Conservation (phyloP, 2,113 vertebrate genomes). For the Amblyopsis rosae region DNA sequence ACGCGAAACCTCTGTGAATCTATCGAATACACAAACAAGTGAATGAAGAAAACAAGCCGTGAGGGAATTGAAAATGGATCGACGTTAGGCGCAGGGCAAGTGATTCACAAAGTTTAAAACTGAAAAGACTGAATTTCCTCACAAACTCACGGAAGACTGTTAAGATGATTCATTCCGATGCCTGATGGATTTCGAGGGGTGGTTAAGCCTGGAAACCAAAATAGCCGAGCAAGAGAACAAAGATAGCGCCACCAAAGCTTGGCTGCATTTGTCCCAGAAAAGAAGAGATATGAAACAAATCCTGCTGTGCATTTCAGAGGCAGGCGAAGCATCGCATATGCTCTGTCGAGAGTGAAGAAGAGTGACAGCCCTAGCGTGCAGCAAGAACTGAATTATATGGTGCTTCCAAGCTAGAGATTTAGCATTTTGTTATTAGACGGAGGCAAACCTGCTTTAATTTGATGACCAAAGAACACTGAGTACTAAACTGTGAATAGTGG, state of each 20-base stretch:
- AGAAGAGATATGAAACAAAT: slow-evolving; percentile 53
- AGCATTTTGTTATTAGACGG: slow-evolving; percentile 48
- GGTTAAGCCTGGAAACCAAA: slow-evolving; percentile 28
- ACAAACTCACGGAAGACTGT: slow-evolving; percentile 19
- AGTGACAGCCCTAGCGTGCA: slow-evolving; percentile 28
- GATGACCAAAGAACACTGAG: slow-evolving; percentile 39
- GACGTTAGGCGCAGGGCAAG: slow-evolving; percentile 1
- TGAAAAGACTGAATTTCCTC: slow-evolving; percentile 4
- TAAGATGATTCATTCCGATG: slow-evolving; percentile 17
- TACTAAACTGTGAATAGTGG: slow-evolving; percentile 29
- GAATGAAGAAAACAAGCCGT: not conserved
- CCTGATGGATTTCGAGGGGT: slow-evolving; percentile 28
- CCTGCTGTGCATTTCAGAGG: slow-evolving; percentile 52
- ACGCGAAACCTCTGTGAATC: slow-evolving; percentile 33
- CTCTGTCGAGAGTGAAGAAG: slow-evolving; percentile 41
- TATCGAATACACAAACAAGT: slow-evolving; percentile 38
- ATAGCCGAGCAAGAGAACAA: slow-evolving; percentile 37
- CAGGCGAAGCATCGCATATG: slow-evolving; percentile 53
- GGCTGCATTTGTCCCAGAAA: slow-evolving; percentile 46
- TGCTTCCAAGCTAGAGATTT: slow-evolving; percentile 6
- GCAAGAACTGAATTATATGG: not conserved
- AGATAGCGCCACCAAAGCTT: slow-evolving; percentile 48
- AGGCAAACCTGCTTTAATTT: slow-evolving; percentile 35
- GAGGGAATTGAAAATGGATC: slow-evolving; percentile 6
- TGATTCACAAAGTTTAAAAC: slow-evolving; percentile 14